Evolutionary conservation across 1,140 invertebrate genomes (phyloP).

Genomic region (Brachionus angularis): DNA sequence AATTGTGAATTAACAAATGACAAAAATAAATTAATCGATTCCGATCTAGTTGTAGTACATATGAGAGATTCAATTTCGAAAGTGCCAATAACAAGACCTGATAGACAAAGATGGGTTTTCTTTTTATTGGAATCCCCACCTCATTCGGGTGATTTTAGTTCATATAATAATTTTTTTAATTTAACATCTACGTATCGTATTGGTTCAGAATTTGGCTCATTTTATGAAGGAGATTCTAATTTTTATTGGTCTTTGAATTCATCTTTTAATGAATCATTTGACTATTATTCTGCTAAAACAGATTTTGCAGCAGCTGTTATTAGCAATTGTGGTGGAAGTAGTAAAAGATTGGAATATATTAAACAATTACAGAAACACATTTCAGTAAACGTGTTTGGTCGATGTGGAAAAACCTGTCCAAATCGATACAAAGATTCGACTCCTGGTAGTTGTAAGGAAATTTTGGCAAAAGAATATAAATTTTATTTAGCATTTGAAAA

Average conservation of each 20-base stretch:
- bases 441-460: constrained; percentile 3
- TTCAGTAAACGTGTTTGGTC: constrained; percentile 47
- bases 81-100: neutral
- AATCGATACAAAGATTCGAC: neutral
- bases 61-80: constrained; percentile 21
- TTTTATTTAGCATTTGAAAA: constrained; percentile 51
- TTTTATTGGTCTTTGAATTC: constrained; percentile 11
- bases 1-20: constrained; percentile 21
- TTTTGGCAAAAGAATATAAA: constrained; percentile 1
- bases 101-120: constrained; percentile 17
- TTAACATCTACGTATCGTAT: neutral
- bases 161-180: constrained; percentile 21
- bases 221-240: constrained; percentile 4
- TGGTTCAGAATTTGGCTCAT: constrained; percentile 10
- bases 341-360: constrained; percentile 25
- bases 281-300: neutral
- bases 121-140: constrained; percentile 13
- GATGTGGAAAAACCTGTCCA: constrained; percentile 45
- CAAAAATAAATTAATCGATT: neutral
- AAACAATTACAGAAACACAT: constrained; percentile 23
- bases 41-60: constrained; percentile 31
- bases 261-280: neutral
- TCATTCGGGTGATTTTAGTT: neutral
- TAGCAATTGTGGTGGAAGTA: constrained; percentile 1
- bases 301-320: constrained; percentile 2